Percentiles rank a stretch among this genome's conserved stretches.
These are phyloP conservation scores for Notocelia uddmanniana DNA, from an alignment of 2,888 invertebrate genomes.

Conservation along the genomic window DNA sequence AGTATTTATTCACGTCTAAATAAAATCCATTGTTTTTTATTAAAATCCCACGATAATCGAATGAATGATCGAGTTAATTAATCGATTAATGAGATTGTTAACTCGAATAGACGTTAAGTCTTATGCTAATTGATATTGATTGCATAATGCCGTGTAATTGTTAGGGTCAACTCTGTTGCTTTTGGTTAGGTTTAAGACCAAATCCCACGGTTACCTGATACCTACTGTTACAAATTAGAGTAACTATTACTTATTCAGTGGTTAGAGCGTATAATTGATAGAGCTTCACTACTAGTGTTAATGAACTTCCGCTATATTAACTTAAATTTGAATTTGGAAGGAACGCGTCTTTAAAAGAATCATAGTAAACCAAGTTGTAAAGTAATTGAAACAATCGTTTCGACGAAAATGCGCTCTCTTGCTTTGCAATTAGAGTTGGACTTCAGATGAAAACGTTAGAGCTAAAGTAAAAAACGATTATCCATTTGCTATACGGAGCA, in stretches of 20 bases:
- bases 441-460: neutral
- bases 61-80: constrained; percentile 31
- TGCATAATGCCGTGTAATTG: neutral
- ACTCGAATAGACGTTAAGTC: constrained; percentile 18
- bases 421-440: neutral
- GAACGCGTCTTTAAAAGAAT: neutral
- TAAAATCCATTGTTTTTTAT: constrained; percentile 22
- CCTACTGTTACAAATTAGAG: neutral
- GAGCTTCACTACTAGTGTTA: neutral
- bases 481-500: constrained; percentile 30
- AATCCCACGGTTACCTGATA: too few relatives aligned
- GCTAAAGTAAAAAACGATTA: constrained; percentile 31
- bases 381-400: constrained; percentile 13
- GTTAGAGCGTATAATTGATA: constrained; percentile 4
- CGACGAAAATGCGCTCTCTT: neutral
- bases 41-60: constrained; percentile 41
- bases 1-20: neutral
- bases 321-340: constrained; percentile 1
- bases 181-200: neutral
- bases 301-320: neutral
- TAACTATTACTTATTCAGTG: neutral
- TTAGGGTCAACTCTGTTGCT: constrained; percentile 2
- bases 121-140: constrained; percentile 42
- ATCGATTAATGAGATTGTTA: constrained; percentile 39
- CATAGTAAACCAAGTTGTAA: neutral